Base-by-base conservation (phyloP, 2,113 vertebrate genomes). In the Myotis lucifugus region DNA sequence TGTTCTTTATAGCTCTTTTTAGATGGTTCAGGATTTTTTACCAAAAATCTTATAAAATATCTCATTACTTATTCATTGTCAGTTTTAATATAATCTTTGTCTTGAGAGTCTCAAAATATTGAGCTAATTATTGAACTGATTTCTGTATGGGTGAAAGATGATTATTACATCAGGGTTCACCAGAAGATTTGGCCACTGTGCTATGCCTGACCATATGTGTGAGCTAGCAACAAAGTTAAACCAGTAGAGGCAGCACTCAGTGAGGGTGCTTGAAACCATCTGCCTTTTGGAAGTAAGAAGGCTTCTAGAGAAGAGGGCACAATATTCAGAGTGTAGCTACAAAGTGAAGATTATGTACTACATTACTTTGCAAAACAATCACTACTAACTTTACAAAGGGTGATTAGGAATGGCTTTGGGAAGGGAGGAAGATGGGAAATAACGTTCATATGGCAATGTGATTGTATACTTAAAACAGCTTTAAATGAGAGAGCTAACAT, bases 81-180 rank as follows among this genome's bases (percentile, higher is more conserved):
- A 74, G 82, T 73, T 46, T 96, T 66, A 85, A 19, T 59, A n/a
- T 78, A 34, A 90, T 85, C 9, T 85, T 94, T 76, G 17, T 91
- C 42, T 91, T 83, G 6, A 69, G 19, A 25, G 48, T 2, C 9
- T 82, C 27, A 52, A 88, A 54, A 23, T 70, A 29, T n/a, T 89
- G 54, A 73, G 70, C 8, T 92, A 66, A 74, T 34, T 83, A 48
- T 42, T 90, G 69, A 89, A 50, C 27, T 87, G 48, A 42, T 81
- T 95, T 90, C 37, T 77, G 76, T 90, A 34, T 48, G 19, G 6
- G 23, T 86, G 46, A 76, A 81, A 92, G 48, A 17, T 93, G 32
- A 83, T 88, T 50, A 25, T 85, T 85, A 78, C 0, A 11, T 76
- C 5, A 27, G 15, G 2, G 18, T 48, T 95, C 78, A 82, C 78